Conservation (phyloP, 2,113 vertebrate species). For the Paramisgurnus dabryanus region DNA sequence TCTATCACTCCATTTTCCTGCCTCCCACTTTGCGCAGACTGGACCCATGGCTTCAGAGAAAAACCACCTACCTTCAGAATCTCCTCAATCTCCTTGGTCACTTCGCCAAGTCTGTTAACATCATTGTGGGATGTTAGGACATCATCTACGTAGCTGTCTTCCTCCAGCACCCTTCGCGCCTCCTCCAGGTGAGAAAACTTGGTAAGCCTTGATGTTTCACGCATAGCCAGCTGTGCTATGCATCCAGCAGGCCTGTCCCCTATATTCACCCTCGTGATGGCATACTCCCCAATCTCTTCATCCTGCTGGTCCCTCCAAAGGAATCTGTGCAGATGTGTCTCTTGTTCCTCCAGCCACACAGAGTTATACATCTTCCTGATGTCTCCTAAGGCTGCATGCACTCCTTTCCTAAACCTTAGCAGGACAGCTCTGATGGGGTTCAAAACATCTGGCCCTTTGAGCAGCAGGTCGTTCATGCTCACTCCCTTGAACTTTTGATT, state of each 20-base stretch:
- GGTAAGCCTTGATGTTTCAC: not conserved
- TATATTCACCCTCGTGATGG: conserved; percentile 41
- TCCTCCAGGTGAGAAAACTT: not conserved
- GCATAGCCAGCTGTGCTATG: conserved; percentile 47
- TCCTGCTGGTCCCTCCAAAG: conserved; percentile 33
- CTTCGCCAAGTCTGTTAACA: not conserved
- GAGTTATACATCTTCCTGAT: not conserved
- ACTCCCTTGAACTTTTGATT: not conserved
- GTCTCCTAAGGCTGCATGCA: not conserved
- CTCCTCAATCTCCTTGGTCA: not conserved
- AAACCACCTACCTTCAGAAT: not conserved
- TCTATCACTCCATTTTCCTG: not conserved
- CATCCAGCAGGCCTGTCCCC: conserved; percentile 48
- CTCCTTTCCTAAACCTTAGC: not conserved
- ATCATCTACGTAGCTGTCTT: not conserved
- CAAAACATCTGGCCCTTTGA: not conserved
- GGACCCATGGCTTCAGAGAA: not conserved
- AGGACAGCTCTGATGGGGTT: not conserved
- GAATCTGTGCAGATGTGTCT: conserved; percentile 49
- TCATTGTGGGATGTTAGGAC: not conserved
- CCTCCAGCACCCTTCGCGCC: not conserved
- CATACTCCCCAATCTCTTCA: conserved; percentile 31
- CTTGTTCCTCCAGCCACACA: not conserved
- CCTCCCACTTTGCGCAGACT: conserved; percentile 14
- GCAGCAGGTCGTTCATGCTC: not conserved